Evolutionary conservation across 1,140 invertebrate genomes (phyloP).

Genomic region (Drosophila subobscura): DNA sequence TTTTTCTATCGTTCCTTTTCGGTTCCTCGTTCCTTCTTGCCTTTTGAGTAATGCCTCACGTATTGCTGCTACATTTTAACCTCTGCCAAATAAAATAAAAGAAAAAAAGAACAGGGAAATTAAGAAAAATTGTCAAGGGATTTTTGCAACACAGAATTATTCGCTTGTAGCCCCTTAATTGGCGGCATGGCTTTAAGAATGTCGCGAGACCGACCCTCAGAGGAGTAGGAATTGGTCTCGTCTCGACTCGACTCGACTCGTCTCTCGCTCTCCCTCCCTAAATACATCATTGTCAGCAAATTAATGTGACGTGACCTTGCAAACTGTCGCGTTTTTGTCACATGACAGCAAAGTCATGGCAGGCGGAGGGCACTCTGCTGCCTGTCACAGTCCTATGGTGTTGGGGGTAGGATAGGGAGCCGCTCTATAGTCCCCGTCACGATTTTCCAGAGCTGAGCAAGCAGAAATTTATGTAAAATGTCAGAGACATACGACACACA

Average conservation of each 20-base stretch:
- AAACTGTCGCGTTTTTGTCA: conserved; percentile 80
- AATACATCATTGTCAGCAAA: conserved; percentile 82
- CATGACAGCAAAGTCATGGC: conserved; percentile 70
- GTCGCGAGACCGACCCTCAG: too few relatives aligned
- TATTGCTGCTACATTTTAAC: too few relatives aligned
- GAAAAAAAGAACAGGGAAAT: too few relatives aligned
- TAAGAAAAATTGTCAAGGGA: too few relatives aligned
- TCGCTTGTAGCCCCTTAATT: too few relatives aligned
- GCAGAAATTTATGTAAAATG: conserved; percentile 77
- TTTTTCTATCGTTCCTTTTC: too few relatives aligned
- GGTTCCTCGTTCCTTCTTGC: too few relatives aligned
- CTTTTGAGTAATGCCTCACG: too few relatives aligned
- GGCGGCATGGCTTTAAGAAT: too few relatives aligned
- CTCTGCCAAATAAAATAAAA: too few relatives aligned
- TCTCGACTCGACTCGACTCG: conserved; percentile 1
- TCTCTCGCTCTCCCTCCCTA: conserved; percentile 27
- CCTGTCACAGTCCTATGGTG: not conserved
- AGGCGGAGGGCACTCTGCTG: conserved; percentile 35
- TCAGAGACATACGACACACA: conserved; percentile 43
- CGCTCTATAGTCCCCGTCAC: conserved; percentile 30
- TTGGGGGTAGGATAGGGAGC: too few relatives aligned
- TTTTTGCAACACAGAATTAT: not conserved
- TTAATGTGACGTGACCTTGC: conserved; percentile 81
- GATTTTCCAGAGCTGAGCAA: conserved; percentile 61
- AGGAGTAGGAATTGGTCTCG: conserved; percentile 1